phyloP scores from a whole-genome alignment of 92 coral and sea anemone genomes.

The Siderastrea radians region DNA sequence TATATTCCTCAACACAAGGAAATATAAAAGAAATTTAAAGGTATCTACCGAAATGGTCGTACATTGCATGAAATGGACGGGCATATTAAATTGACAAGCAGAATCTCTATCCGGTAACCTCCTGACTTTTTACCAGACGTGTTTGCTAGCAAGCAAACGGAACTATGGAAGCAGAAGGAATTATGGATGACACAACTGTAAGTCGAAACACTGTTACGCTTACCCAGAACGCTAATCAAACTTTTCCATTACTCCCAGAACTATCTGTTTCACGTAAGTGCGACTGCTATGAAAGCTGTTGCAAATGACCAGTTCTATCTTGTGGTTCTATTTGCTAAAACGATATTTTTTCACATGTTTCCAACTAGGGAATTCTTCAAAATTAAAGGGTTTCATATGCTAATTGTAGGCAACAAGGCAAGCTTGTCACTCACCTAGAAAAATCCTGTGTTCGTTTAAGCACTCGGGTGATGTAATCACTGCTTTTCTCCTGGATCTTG shows the following conservation, averaged over 20 bases:
- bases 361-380: neutral
- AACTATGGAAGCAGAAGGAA: neutral
- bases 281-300: no score
- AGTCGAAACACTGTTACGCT: neutral
- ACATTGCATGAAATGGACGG: neutral
- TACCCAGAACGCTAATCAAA: neutral
- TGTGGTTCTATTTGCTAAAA: no score
- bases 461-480: slow-evolving; percentile 1
- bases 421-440: slow-evolving; percentile 11
- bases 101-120: neutral
- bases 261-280: no score
- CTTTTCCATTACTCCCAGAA: no score
- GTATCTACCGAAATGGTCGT: neutral
- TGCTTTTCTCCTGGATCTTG: slow-evolving; percentile 1
- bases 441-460: slow-evolving; percentile 8
- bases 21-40: no score
- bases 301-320: no score
- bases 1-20: no score
- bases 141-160: neutral
- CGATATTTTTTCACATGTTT: neutral
- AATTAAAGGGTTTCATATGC: neutral
- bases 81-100: neutral
- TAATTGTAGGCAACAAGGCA: neutral
- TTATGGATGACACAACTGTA: neutral
- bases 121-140: neutral